phyloP scores from a whole-genome alignment of 2,113 vertebrate species.

The Sinocyclocheilus anophthalmus region DNA sequence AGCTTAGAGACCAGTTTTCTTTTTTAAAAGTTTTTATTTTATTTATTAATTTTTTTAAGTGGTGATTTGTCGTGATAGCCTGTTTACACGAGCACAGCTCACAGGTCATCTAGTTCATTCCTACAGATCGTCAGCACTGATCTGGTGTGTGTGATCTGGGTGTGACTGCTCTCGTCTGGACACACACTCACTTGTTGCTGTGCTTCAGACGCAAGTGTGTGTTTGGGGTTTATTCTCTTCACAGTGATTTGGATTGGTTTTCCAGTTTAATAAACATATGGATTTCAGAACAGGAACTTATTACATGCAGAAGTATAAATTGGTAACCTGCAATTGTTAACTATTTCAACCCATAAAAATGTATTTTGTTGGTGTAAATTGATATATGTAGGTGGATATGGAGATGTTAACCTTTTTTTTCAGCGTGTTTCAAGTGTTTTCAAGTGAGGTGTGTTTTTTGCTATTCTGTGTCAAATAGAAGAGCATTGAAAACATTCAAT shows the following conservation, averaged over 20 bases:
- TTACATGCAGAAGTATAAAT: background rate
- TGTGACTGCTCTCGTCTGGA: constrained; percentile 65
- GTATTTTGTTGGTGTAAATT: background rate
- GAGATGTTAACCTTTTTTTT: background rate
- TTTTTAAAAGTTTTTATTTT: no score
- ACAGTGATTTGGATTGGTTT: background rate
- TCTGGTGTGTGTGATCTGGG: constrained; percentile 70
- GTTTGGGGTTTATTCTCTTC: background rate
- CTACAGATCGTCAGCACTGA: constrained; percentile 37
- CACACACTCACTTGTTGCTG: constrained; percentile 74
- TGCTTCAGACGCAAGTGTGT: constrained; percentile 28
- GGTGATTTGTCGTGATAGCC: no score
- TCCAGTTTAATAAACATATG: background rate
- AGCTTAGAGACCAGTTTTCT: background rate
- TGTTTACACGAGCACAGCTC: background rate
- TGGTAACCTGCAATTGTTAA: no score
- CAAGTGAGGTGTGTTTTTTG: background rate
- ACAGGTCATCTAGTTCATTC: background rate
- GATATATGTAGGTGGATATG: background rate
- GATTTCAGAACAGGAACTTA: background rate
- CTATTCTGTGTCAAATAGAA: background rate
- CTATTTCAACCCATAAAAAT: background rate
- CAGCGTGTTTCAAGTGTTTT: no score
- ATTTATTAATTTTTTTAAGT: no score
- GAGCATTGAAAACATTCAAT: constrained; percentile 18